phyloP scores from a whole-genome alignment of 2,888 invertebrate genomes.

The Polietes domitor region DNA sequence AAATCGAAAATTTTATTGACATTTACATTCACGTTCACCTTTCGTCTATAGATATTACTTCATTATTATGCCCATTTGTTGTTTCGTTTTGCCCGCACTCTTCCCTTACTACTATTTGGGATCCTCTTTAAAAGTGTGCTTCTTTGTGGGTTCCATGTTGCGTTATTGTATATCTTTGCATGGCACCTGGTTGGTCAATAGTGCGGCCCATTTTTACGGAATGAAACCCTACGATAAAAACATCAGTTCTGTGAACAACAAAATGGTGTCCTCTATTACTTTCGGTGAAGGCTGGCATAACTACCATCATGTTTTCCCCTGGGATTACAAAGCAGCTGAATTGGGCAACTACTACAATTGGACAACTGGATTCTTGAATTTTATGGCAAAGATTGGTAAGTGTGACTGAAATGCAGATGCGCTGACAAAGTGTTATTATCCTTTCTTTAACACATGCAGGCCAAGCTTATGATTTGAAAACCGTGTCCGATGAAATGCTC shows the following conservation, averaged over 20 bases:
- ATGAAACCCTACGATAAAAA: slow-evolving; percentile 92
- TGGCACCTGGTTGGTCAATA: slow-evolving; percentile 96
- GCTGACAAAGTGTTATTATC: too few relatives aligned
- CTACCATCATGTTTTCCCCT: slow-evolving; percentile 94
- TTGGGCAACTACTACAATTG: slow-evolving; percentile 85
- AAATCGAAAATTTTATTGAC: not conserved
- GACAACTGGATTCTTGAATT: slow-evolving; percentile 85
- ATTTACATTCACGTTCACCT: not conserved
- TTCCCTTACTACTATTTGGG: slow-evolving; percentile 90
- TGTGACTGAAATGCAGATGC: too few relatives aligned
- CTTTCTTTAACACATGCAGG: slow-evolving; percentile 82
- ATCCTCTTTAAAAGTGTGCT: slow-evolving; percentile 87
- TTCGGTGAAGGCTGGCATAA: slow-evolving; percentile 93
- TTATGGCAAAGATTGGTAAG: slow-evolving; percentile 87
- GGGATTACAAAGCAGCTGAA: slow-evolving; percentile 90
- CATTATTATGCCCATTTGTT: slow-evolving; percentile 87
- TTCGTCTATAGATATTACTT: slow-evolving; percentile 83
- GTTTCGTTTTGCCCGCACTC: slow-evolving; percentile 90
- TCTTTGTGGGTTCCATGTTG: slow-evolving; percentile 88
- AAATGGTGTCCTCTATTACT: slow-evolving; percentile 85
- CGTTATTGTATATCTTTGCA: slow-evolving; percentile 91
- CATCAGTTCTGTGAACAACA: slow-evolving; percentile 87
- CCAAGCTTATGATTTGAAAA: slow-evolving; percentile 92
- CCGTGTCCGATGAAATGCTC: slow-evolving; percentile 87
- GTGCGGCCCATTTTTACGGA: slow-evolving; percentile 96